Evolutionary conservation across 2,113 vertebrate species (phyloP), one percentile per base, ranked within the genome.

Genomic region (Kryptolebias marmoratus): DNA sequence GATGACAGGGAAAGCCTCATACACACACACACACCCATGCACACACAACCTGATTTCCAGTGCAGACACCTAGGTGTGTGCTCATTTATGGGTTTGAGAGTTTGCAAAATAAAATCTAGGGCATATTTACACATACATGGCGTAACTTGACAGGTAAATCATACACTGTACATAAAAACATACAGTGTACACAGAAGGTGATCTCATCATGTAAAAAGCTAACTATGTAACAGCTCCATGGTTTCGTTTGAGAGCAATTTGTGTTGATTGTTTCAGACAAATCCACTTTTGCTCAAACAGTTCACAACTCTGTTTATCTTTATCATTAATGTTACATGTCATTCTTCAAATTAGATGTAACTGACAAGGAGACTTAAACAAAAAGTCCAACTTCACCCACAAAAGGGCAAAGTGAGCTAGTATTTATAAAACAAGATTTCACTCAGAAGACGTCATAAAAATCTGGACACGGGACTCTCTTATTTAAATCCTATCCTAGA

Each of bases 1-100:
- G 80, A 89, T 92, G 91, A 93, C 87, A 92, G 83, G 73, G 81
- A 72, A 79, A 85, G 82, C 85, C 87, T 88, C 81, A 83, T 55
- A 82, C 81, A 84, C 82, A 75, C 86, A n/a, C 50, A 52, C 12
- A 52, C 50, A 22, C 50, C 11, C n/a, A 3, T n/a, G 11, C 50
- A 81, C 70, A 68, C 62, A 75, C 16, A 45, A 70, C 77, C 86
- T 65, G 70, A 63, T 75, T 81, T 73, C 69, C 54, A 47, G 69
- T 31, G 76, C 52, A 53, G 74, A 86, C 86, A 91, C 82, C 86
- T 87, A 83, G 77, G 81, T 89, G 88, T 44, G 64, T 73, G 65
- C 79, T 84, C 73, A 70, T 83, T 81, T 89, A 83, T 75, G 75
- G 67, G 65, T 64, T 73, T 79, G 82, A 5, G 56, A 82, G 71